Base-by-base conservation (phyloP, 2,888 invertebrate genomes). In the Schrankia costaestrigalis region DNA sequence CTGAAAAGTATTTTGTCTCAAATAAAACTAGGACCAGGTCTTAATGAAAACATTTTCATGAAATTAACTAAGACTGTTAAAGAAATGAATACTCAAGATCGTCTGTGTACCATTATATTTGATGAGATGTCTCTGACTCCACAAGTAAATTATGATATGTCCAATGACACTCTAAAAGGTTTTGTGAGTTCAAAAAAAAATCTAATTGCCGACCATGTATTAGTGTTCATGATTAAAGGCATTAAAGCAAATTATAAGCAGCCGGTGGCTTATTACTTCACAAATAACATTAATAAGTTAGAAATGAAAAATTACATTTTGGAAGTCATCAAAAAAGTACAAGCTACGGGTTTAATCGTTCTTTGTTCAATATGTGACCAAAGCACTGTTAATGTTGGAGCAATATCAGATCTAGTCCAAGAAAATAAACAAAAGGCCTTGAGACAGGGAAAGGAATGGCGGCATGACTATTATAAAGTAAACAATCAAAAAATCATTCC, bases 231-330 rank as follows among this genome's bases (percentile, higher is more conserved):
- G 54, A 34, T 57, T 0, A 59, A 55, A 27, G 51, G 55, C 0
- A 21, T 59, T 8, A 53, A 46, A 40, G 11, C 11, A 6, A 45
- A 40, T 31, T 45, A 19, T 26, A 56, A 59, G 10, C 56, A 58
- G 22, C 56, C 55, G 2, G 27, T 59, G 1, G 58, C 63, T 9
- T 60, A 60, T 30, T 57, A 53, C 29, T 60, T 60, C 15, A 56
- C 55, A 0, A 50, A 34, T 18, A 13, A 21, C 2, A 21, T 55
- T 8, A 42, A 42, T 1, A 46, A 45, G 35, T 0, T 6, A n/a
- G 36, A 58, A n/a, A 22, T 56, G 12, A 54, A 56, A 46, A 18
- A 26, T 1, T 19, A 41, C 4, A 35, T 56, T 7, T 51, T 32
- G 36, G 34, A 22, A 7, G 49, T 63, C 1, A 28, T 56, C 1